phyloP scores from a whole-genome alignment of 2,797 vertebrate species.

The Lemur catta region DNA sequence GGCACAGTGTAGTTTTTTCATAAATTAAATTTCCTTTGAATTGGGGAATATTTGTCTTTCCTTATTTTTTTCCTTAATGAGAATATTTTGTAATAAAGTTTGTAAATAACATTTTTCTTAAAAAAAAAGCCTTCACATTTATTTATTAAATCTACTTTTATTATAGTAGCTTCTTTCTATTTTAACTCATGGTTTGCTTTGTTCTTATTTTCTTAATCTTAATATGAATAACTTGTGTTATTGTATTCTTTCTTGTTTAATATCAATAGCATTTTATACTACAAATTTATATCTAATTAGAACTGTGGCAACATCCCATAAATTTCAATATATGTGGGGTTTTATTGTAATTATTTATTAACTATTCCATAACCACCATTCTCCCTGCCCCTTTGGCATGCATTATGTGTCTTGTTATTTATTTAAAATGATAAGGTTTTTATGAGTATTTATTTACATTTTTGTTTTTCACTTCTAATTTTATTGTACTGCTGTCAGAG shows the following conservation, averaged over 20 bases:
- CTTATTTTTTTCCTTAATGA: neutral
- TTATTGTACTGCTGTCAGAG: neutral
- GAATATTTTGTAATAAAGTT: neutral
- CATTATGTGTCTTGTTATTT: neutral
- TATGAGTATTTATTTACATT: neutral
- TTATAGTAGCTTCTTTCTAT: neutral
- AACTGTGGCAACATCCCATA: neutral
- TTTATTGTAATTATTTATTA: neutral
- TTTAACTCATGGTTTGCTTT: neutral
- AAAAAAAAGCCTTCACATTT: neutral
- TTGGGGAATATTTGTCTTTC: neutral
- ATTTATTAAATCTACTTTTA: neutral
- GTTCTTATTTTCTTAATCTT: neutral
- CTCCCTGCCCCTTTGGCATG: neutral
- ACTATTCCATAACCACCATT: neutral
- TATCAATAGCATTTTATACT: neutral
- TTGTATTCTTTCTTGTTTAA: neutral
- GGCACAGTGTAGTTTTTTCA: neutral
- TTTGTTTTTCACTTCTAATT: neutral
- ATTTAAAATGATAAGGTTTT: neutral
- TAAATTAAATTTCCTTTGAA: neutral
- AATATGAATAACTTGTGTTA: neutral
- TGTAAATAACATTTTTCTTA: neutral
- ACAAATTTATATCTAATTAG: neutral
- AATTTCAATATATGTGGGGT: neutral